Percentiles rank a stretch among this genome's conserved stretches.
phyloP scores from a whole-genome alignment of 2,888 invertebrate species.

The Harpalus rufipes region DNA sequence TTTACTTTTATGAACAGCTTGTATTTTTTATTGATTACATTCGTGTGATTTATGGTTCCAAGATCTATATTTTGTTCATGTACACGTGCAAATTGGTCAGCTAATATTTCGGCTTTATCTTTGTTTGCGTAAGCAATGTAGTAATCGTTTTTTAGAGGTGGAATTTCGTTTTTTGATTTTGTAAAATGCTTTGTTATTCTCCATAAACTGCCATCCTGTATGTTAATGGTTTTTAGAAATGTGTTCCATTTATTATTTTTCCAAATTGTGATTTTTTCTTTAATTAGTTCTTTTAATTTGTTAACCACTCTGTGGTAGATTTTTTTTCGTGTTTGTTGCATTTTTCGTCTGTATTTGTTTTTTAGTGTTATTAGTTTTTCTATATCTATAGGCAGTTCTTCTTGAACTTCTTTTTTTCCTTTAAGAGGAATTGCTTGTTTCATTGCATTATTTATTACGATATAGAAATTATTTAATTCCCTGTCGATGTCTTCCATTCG shows the following conservation, averaged over 20 bases:
- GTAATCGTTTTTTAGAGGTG: background rate
- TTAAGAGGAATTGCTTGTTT: background rate
- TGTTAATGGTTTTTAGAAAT: background rate
- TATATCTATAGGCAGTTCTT: too few relatives aligned
- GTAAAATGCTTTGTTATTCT: slow-evolving; percentile 12
- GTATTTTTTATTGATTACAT: background rate
- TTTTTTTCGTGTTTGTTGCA: slow-evolving; percentile 9
- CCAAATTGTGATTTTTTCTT: background rate
- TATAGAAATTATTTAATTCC: background rate
- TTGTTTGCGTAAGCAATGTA: too few relatives aligned
- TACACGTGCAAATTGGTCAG: background rate
- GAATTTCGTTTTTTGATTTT: background rate
- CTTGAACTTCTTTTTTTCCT: too few relatives aligned
- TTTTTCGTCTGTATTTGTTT: background rate
- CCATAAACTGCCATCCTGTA: background rate
- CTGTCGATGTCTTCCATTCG: too few relatives aligned
- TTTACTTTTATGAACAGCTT: background rate
- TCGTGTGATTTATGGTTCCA: background rate
- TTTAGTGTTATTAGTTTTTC: background rate
- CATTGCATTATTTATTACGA: background rate
- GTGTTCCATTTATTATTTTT: too few relatives aligned
- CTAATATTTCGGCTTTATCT: background rate
- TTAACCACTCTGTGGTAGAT: background rate
- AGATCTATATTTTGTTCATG: slow-evolving; percentile 7
- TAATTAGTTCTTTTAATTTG: background rate